Conservation (phyloP, 1,140 invertebrate species). For the Trichonephila clavipes region DNA sequence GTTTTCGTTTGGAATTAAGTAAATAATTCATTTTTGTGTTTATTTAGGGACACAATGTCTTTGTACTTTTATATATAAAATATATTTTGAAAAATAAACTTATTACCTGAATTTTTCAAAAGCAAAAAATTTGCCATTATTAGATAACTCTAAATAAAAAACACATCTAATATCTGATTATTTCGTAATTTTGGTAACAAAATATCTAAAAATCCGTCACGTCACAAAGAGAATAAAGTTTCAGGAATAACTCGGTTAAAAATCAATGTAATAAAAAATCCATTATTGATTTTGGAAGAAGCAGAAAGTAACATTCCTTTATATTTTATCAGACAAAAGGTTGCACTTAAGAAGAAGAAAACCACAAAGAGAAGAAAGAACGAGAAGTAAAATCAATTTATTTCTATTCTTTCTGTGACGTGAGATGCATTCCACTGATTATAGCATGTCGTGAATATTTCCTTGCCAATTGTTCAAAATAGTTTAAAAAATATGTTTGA, state of each 20-base stretch:
- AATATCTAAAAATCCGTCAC: neutral
- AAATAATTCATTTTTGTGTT: too few species aligned
- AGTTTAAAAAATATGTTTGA: neutral
- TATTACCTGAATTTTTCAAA: too few species aligned
- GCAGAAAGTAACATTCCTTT: conserved; percentile 58
- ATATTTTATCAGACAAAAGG: conserved; percentile 68
- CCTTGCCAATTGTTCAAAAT: conserved; percentile 52
- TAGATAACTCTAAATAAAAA: neutral
- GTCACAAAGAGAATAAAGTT: neutral
- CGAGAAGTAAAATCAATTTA: conserved; percentile 65
- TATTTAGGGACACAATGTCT: too few species aligned
- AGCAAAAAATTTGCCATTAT: too few species aligned
- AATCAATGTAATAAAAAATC: neutral
- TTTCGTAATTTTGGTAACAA: neutral
- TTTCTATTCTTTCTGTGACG: conserved; percentile 25
- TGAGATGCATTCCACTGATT: neutral
- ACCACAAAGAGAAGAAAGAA: conserved; percentile 32
- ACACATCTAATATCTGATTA: neutral
- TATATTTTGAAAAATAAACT: too few species aligned
- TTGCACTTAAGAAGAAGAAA: conserved; percentile 62
- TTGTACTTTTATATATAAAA: too few species aligned
- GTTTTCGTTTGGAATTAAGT: too few species aligned
- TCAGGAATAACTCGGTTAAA: neutral
- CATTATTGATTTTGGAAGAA: conserved; percentile 44
- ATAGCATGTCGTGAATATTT: conserved; percentile 43